Conservation (phyloP, 92 coral and sea anemone genomes). For the Parazoanthus swiftii region DNA sequence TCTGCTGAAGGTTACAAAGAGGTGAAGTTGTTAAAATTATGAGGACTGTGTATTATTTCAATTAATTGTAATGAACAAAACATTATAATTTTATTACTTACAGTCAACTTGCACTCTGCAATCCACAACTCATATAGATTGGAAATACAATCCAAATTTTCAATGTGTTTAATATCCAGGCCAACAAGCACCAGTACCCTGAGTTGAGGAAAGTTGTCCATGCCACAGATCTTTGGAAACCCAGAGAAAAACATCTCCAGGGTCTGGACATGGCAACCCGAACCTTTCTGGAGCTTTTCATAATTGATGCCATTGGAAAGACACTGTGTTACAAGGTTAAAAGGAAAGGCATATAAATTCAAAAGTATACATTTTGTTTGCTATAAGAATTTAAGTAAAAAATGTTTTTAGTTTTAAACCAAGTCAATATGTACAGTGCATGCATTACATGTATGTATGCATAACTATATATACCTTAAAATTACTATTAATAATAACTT, state of each 20-base stretch:
- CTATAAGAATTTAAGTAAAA: no score
- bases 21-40: no score
- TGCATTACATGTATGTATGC: no score
- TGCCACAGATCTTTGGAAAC: constrained; percentile 83
- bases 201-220: constrained; percentile 82
- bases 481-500: no score
- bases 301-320: constrained; percentile 84
- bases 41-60: no score
- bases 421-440: no score
- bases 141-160: constrained; percentile 69
- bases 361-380: no score
- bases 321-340: constrained; percentile 61
- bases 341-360: neutral
- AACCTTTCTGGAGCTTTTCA: constrained; percentile 88
- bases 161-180: constrained; percentile 70
- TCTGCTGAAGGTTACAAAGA: no score
- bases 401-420: no score
- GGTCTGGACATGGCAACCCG: constrained; percentile 62
- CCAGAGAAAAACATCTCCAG: constrained; percentile 99
- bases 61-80: no score
- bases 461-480: no score
- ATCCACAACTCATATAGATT: constrained; percentile 83
- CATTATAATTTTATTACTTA: constrained; percentile 33
- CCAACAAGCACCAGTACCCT: constrained; percentile 76
- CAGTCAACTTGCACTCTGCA: constrained; percentile 77